Percentiles rank a stretch among this genome's conserved stretches.
Evolutionary conservation across 1,140 invertebrate species (phyloP).

Genomic region (Homarus americanus): DNA sequence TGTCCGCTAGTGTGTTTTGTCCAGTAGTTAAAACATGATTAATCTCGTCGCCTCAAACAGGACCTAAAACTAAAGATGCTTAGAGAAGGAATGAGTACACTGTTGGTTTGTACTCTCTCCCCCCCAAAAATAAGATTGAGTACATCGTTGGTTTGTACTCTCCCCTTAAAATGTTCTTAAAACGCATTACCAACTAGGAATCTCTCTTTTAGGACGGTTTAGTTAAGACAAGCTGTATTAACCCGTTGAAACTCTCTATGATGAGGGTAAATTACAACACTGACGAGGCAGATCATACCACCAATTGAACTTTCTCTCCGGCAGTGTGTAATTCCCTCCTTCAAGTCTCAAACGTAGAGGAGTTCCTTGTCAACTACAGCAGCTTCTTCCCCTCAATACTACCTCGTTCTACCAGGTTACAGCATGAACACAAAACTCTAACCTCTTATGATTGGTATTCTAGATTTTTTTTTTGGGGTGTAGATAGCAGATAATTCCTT

Average conservation of each 20-base stretch:
- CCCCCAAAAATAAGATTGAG: not conserved
- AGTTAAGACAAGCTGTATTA: constrained; percentile 6
- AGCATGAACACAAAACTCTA: too few species aligned
- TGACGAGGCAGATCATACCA: constrained; percentile 13
- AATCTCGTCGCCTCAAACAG: too few species aligned
- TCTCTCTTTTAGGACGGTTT: constrained; percentile 11
- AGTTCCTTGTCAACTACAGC: not conserved
- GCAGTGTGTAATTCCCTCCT: not conserved
- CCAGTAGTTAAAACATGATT: too few species aligned
- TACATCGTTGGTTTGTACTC: not conserved
- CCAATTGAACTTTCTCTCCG: constrained; percentile 16
- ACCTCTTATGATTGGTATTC: too few species aligned
- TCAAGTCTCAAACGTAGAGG: not conserved
- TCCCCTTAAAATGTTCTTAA: not conserved
- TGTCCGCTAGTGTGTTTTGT: too few species aligned
- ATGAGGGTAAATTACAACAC: constrained; percentile 9
- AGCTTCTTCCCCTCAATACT: too few species aligned
- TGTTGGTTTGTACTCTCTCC: not conserved
- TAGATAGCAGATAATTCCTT: too few species aligned
- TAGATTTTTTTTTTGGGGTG: too few species aligned
- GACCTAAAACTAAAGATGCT: too few species aligned
- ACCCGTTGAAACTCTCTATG: not conserved
- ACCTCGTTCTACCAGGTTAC: too few species aligned
- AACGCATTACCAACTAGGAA: not conserved
- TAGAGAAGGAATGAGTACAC: not conserved